Evolutionary conservation across 1,140 invertebrate genomes (phyloP).

Genomic region (Anastrepha obliqua): DNA sequence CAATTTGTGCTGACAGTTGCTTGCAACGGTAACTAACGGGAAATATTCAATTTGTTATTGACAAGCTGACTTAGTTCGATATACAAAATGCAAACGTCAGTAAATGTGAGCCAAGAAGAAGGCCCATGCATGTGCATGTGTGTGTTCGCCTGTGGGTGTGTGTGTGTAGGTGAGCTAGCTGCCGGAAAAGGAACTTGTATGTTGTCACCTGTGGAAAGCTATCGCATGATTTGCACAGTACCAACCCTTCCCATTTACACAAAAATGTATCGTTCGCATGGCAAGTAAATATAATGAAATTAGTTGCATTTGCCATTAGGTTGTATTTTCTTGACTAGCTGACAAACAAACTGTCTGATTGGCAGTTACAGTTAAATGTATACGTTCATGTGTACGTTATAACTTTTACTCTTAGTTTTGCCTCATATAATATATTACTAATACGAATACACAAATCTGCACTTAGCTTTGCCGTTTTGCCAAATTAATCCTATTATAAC

Average conservation of each 20-base stretch:
- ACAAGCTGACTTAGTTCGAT: conserved; percentile 46
- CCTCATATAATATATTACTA: background rate
- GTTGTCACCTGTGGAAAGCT: conserved; percentile 28
- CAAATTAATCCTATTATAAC: conserved; percentile 33
- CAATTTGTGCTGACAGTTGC: conserved; percentile 52
- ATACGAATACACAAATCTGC: background rate
- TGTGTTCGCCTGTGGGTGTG: background rate
- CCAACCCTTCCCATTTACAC: background rate
- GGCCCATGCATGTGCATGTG: background rate
- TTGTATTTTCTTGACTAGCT: conserved; percentile 10
- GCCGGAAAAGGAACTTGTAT: conserved; percentile 1
- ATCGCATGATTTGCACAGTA: background rate
- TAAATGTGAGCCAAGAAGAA: conserved; percentile 31
- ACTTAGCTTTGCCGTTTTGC: background rate
- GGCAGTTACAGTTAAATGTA: background rate
- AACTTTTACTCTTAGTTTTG: background rate
- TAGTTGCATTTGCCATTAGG: conserved; percentile 47
- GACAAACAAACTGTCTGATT: conserved; percentile 42
- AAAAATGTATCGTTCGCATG: background rate
- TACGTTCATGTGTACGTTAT: background rate
- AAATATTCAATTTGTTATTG: conserved; percentile 52
- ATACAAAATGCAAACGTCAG: conserved; percentile 35
- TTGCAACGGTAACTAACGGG: conserved; percentile 49
- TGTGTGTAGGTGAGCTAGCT: background rate
- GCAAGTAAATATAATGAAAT: conserved; percentile 37